Conservation (phyloP, 2,797 vertebrate species). For the Vireo griseus region DNA sequence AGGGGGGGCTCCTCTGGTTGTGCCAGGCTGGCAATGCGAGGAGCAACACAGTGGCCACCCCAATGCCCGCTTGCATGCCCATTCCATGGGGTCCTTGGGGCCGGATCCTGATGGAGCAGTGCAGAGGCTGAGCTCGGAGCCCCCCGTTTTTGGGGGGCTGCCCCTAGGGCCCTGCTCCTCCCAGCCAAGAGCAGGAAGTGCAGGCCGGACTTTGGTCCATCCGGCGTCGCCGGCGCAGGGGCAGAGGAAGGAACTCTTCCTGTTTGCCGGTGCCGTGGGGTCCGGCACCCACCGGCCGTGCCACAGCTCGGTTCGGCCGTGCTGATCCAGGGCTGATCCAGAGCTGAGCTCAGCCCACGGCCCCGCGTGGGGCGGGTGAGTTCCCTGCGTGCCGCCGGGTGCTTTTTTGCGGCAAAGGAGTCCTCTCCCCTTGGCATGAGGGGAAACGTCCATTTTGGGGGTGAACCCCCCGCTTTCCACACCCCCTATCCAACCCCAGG, state of each 20-base stretch:
- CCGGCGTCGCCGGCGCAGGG: neutral
- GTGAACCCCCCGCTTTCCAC: neutral
- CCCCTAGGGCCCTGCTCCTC: neutral
- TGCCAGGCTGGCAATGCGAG: accelerated
- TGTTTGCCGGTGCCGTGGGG: neutral
- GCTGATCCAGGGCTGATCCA: accelerated
- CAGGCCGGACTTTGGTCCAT: neutral
- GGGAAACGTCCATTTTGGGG: neutral
- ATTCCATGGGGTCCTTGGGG: neutral
- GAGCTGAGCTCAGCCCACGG: neutral
- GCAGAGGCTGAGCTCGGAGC: neutral
- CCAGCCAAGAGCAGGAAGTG: neutral
- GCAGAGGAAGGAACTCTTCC: slow-evolving; percentile 29
- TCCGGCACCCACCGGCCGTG: neutral
- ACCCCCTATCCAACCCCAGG: neutral
- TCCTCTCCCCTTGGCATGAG: accelerated
- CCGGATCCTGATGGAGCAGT: accelerated
- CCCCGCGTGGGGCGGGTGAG: neutral
- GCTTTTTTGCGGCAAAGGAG: accelerated
- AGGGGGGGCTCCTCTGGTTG: accelerated
- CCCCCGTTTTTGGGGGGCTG: neutral
- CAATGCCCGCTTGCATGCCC: accelerated
- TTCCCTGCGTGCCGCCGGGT: neutral
- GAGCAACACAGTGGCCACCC: too few species aligned
- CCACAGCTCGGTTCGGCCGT: neutral